These are phyloP conservation scores for Zaprionus ghesquierei DNA, from an alignment of 1,140 invertebrate genomes.

Conservation along the genomic window DNA sequence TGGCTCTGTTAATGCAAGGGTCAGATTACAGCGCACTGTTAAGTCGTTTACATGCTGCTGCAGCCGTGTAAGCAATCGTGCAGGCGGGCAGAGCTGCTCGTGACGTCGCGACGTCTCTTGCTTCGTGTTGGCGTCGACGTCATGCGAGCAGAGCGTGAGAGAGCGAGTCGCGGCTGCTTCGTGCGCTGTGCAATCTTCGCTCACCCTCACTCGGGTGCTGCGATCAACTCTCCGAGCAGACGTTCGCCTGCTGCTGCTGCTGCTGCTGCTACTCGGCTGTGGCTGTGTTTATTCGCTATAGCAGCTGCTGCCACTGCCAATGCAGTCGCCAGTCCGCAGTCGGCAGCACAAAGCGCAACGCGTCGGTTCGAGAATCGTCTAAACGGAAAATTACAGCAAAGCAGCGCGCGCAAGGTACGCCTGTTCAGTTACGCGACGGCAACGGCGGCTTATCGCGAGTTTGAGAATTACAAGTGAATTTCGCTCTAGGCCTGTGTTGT, in stretches of 20 bases:
- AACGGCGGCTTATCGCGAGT: slow-evolving; percentile 18
- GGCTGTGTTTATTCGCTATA: no score
- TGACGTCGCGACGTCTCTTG: not conserved
- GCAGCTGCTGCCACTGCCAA: slow-evolving; percentile 38
- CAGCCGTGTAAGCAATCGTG: not conserved
- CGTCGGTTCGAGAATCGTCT: slow-evolving; percentile 41
- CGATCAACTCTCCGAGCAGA: not conserved
- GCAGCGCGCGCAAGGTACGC: not conserved
- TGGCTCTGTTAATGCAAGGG: not conserved
- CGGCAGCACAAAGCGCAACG: slow-evolving; percentile 64
- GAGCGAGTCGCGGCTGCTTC: not conserved
- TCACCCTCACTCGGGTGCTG: no score
- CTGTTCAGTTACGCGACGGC: slow-evolving; percentile 9
- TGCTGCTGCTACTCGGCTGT: slow-evolving; percentile 15
- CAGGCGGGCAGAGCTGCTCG: not conserved
- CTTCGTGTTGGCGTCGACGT: not conserved
- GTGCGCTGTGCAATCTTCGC: not conserved
- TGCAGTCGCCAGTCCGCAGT: slow-evolving; percentile 32
- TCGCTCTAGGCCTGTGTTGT: not conserved
- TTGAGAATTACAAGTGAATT: not conserved
- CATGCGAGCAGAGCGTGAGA: not conserved
- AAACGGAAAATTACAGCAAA: slow-evolving; percentile 69
- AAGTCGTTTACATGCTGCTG: not conserved
- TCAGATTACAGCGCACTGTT: not conserved
- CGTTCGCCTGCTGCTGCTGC: slow-evolving; percentile 36